Percentiles rank a stretch among this genome's conserved stretches.
Conservation (phyloP, 2,888 invertebrate genomes). For the Oscheius sp. region DNA sequence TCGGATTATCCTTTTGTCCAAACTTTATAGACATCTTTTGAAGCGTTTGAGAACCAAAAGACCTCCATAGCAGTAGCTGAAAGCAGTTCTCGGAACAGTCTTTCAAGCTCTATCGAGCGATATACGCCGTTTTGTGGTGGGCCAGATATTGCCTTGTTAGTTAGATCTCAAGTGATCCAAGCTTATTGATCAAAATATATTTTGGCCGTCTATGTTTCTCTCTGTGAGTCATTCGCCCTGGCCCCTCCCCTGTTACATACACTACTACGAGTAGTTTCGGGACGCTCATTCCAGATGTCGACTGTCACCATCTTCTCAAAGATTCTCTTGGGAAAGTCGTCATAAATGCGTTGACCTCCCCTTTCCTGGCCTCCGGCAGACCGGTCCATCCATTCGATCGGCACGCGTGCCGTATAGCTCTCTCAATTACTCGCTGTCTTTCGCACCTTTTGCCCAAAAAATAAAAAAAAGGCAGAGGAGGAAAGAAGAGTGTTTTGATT, state of each 20-base stretch:
- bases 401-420: background rate
- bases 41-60: no score
- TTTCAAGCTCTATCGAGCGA: no score
- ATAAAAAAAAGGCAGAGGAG: background rate
- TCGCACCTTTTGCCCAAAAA: background rate
- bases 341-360: background rate
- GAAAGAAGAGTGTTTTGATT: background rate
- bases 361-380: background rate
- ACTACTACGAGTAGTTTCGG: background rate
- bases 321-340: background rate
- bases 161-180: no score
- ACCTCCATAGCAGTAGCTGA: no score
- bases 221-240: background rate
- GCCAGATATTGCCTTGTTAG: no score
- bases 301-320: background rate
- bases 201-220: no score
- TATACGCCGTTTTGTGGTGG: no score
- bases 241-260: background rate
- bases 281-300: conserved; percentile 8
- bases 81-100: no score
- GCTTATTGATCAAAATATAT: background rate
- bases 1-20: no score
- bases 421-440: background rate
- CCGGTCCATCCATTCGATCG: conserved; percentile 2
- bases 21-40: no score